Base-by-base conservation (phyloP, 2,888 invertebrate genomes). In the Ellobium chinense region DNA sequence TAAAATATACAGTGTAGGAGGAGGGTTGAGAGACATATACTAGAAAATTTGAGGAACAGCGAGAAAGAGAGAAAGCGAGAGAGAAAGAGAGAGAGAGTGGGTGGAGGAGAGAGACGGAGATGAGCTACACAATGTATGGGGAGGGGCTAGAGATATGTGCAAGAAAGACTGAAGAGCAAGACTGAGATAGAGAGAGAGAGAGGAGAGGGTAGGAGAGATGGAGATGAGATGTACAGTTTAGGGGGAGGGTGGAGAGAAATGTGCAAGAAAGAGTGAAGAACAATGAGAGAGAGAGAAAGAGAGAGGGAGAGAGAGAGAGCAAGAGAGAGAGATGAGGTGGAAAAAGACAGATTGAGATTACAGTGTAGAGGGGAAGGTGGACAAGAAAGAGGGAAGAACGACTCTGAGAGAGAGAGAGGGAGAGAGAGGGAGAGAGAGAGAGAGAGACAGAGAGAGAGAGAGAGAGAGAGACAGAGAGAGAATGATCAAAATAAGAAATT, bases 401-500 rank as follows among this genome's bases (percentile, higher is more conserved):
- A 18, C 18, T 46, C 46, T 46, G 46, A 46, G 9, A 46, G 18
- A 7, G 7, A 18, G 18, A 46, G 18, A 46, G 46, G 7, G 7
- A 46, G 46, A 46, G 46, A 46, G 46, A 18, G 46, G 9, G 46
- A 46, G 46, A 18, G 18, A 18, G 27, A 24, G 31, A 54, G 24
- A 36, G 36, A 66, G 27, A 65, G 31, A 46, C n/a, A 65, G 39
- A 66, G 58, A 1, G 7, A 76, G 24, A 77, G 69, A 69, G 66
- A 76, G 58, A 31, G 58, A 39, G 24, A 69, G 39, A 69, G 46
- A 39, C n/a, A 69, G 69, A 39, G 46, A 56, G 56, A 72, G 56
- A 72, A 46, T 56, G 29, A n/a, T n/a, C n/a, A n/a, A n/a, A n/a
- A n/a, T n/a, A n/a, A n/a, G n/a, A n/a, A n/a, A n/a, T n/a, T n/a